Base-by-base conservation (phyloP, 1,140 invertebrate genomes). In the Wasmannia auropunctata region DNA sequence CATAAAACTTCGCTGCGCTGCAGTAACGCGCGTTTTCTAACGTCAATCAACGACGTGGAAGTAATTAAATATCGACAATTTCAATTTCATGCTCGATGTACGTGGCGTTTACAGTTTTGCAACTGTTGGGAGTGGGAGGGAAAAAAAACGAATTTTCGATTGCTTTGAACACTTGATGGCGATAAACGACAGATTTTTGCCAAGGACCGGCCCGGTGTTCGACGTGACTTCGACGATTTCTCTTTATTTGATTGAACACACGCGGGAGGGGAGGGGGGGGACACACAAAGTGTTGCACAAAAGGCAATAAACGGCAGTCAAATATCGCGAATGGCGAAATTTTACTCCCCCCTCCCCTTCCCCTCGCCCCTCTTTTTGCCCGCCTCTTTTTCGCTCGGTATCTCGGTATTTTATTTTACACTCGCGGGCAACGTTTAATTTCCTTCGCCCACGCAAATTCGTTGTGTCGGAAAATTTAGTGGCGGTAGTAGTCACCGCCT, bases 51-150 rank as follows among this genome's bases (percentile, higher is more conserved):
- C 25, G 3, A 40, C 49, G 37, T 51, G 37, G 19, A 51, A 43
- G 37, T 72, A 81, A 81, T 81, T 81, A 81, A 81, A 81, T 72
- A 58, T 81, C 65, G 37, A 72, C 11, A 81, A 72, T 81, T 81
- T 43, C 49, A 72, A 70, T 81, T 81, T 81, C 25, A 28, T 25
- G 34, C 46, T 28, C 28, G 46, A 40, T 40, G 62, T 22, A 43
- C 34, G 16, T 67, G 46, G 62, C 62, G 43, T 43, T 69, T 40
- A n/a, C n/a, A 56, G 43, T 70, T 70, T 81, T 10, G 5, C 25
- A 28, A 28, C 49, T 43, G n/a, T 65, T 31, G 37, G 31, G 28
- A 56, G n/a, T n/a, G n/a, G n/a, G n/a, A n/a, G n/a, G n/a, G n/a
- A 81, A 83, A 81, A 56, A 83, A 56, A 25, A 6, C 8, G 16